Percentiles rank a stretch among this genome's conserved stretches.
These are phyloP conservation scores for Coelopa frigida DNA, from an alignment of 1,140 invertebrate species.

Conservation along the genomic window DNA sequence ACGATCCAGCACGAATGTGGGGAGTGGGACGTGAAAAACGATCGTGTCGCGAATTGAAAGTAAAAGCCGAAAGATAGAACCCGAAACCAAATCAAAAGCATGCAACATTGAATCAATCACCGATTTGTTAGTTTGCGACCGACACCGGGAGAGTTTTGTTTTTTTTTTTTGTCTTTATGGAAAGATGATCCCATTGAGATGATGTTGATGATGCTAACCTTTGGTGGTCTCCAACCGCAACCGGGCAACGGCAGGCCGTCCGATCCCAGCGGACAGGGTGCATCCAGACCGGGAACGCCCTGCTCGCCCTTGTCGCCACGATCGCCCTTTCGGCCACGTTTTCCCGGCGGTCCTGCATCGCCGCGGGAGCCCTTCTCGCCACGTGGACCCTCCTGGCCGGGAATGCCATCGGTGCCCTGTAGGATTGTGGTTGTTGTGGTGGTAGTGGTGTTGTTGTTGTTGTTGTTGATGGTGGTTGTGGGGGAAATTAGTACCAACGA, in stretches of 20 bases:
- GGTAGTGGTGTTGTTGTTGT: too few species aligned
- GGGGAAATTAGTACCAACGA: not conserved
- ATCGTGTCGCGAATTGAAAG: too few species aligned
- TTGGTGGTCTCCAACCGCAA: constrained; percentile 86
- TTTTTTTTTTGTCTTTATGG: too few species aligned
- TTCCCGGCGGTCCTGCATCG: constrained; percentile 75
- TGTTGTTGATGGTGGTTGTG: not conserved
- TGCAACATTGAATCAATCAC: not conserved
- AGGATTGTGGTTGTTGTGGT: constrained; percentile 12
- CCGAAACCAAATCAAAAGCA: too few species aligned
- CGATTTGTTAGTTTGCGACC: not conserved
- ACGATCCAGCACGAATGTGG: too few species aligned
- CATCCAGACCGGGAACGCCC: constrained; percentile 86
- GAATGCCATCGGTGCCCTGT: constrained; percentile 87
- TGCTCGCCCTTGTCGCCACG: constrained; percentile 89
- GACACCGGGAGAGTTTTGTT: not conserved
- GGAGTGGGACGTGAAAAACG: not conserved
- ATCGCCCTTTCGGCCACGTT: constrained; percentile 83
- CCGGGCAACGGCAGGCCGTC: constrained; percentile 91
- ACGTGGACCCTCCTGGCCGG: constrained; percentile 72
- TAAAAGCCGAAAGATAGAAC: too few species aligned
- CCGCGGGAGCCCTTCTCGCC: constrained; percentile 84
- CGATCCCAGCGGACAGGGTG: constrained; percentile 88
- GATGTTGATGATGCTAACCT: constrained; percentile 52
- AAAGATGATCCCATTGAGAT: too few species aligned